phyloP scores from a whole-genome alignment of 2,113 vertebrate genomes.

The Xiphophorus maculatus region DNA sequence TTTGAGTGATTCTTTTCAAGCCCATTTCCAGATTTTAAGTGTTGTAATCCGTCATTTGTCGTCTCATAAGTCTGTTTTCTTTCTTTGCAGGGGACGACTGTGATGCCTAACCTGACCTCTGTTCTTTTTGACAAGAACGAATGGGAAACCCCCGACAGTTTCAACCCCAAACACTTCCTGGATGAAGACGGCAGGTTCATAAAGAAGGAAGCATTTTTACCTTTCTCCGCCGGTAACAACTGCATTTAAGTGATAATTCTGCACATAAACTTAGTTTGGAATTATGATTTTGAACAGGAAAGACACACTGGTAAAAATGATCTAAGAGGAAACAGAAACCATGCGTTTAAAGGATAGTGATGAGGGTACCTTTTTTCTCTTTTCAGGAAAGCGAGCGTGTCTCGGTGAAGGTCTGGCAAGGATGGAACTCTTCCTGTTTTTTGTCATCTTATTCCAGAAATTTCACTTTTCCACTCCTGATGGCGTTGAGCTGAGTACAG shows the following conservation, averaged over 20 bases:
- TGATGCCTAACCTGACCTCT: conserved; percentile 82
- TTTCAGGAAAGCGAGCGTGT: conserved; percentile 83
- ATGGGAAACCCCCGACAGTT: conserved; percentile 84
- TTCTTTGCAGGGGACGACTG: conserved; percentile 35
- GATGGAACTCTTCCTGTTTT: conserved; percentile 87
- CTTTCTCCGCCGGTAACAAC: conserved; percentile 85
- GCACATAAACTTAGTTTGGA: not conserved
- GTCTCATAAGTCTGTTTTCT: too few relatives aligned
- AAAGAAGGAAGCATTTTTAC: conserved; percentile 82
- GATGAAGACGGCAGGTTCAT: conserved; percentile 83
- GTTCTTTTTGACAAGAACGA: conserved; percentile 83
- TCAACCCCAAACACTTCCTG: conserved; percentile 88
- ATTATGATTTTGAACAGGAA: too few relatives aligned
- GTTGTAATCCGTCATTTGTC: not conserved
- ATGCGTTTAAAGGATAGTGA: not conserved
- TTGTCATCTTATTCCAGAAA: conserved; percentile 82
- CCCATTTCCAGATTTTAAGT: too few relatives aligned
- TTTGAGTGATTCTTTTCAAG: too few relatives aligned
- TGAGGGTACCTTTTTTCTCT: not conserved
- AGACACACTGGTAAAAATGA: too few relatives aligned
- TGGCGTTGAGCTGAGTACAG: conserved; percentile 54
- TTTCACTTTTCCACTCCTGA: conserved; percentile 78
- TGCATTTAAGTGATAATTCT: not conserved
- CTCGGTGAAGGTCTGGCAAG: conserved; percentile 84
- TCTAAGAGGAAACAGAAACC: too few relatives aligned